These are phyloP conservation scores for Turdus rufiventris DNA, from an alignment of 2,113 vertebrate species.

Conservation along the genomic window DNA sequence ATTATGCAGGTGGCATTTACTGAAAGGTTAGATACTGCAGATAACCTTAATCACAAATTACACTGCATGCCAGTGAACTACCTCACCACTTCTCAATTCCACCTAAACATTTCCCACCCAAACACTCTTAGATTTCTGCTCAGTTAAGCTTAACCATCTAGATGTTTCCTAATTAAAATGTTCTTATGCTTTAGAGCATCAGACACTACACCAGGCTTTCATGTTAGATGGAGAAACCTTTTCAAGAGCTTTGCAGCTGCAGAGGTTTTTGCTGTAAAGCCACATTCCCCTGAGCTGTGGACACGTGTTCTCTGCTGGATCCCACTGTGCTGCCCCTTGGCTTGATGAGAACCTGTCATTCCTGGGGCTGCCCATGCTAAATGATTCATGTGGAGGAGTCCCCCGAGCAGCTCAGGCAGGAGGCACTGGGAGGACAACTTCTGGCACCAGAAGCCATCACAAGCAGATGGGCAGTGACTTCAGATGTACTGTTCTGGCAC, in stretches of 20 bases:
- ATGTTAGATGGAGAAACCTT: neutral
- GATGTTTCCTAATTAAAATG: slow-evolving; percentile 17
- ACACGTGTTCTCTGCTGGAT: neutral
- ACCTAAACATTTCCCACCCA: neutral
- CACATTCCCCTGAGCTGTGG: neutral
- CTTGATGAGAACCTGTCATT: neutral
- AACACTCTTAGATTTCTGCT: neutral
- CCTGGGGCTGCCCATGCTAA: neutral
- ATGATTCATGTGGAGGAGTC: neutral
- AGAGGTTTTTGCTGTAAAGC: neutral
- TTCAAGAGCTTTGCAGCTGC: neutral
- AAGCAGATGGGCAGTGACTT: neutral
- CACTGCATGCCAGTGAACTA: slow-evolving; percentile 76
- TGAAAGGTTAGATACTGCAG: slow-evolving; percentile 84
- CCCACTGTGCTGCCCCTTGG: neutral
- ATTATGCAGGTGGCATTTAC: slow-evolving; percentile 94
- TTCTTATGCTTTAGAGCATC: neutral
- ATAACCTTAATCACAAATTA: slow-evolving; percentile 90
- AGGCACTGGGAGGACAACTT: neutral
- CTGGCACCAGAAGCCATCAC: neutral
- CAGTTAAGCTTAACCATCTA: neutral
- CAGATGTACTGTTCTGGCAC: neutral
- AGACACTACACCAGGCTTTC: neutral
- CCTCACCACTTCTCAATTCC: slow-evolving; percentile 19
- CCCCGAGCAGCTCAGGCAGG: neutral